A percentile compares a stretch with the other conserved stretches of the same genome.
These are phyloP conservation scores for Ciconia nigra DNA, from an alignment of 2,797 vertebrate species.

Conservation along the genomic window DNA sequence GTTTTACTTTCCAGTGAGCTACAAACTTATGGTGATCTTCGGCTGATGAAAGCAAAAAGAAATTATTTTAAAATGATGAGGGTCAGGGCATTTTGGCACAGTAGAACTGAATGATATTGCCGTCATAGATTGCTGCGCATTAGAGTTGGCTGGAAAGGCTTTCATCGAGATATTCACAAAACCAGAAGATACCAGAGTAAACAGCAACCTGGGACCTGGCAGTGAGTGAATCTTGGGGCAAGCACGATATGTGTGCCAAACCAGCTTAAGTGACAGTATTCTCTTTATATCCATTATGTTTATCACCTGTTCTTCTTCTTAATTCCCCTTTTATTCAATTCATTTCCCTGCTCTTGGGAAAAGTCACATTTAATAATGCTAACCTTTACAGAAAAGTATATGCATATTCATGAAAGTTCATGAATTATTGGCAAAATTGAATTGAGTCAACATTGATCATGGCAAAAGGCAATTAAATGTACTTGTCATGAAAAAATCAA, in stretches of 20 bases:
- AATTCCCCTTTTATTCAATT: constrained; percentile 55
- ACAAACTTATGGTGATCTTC: neutral
- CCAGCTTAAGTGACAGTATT: neutral
- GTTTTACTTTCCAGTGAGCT: neutral
- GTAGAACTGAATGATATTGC: neutral
- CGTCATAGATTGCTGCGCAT: neutral
- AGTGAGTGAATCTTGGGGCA: neutral
- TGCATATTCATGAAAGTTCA: constrained; percentile 66
- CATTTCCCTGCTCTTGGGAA: constrained; percentile 41
- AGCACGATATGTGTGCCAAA: neutral
- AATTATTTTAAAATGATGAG: neutral
- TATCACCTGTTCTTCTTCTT: constrained; percentile 30
- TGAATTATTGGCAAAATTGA: constrained; percentile 69
- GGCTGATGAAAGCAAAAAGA: constrained; percentile 20
- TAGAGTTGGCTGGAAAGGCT: neutral
- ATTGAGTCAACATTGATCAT: constrained; percentile 54
- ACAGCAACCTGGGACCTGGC: neutral
- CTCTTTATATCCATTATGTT: constrained; percentile 15
- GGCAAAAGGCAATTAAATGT: constrained; percentile 64
- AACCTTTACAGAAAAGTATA: constrained; percentile 3
- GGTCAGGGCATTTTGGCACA: neutral
- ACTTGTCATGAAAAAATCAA: constrained; percentile 12
- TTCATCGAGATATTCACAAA: neutral
- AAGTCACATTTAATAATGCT: constrained; percentile 64
- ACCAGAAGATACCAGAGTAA: neutral